Conservation (phyloP, 2,113 vertebrate genomes). For the Pongo abelii region DNA sequence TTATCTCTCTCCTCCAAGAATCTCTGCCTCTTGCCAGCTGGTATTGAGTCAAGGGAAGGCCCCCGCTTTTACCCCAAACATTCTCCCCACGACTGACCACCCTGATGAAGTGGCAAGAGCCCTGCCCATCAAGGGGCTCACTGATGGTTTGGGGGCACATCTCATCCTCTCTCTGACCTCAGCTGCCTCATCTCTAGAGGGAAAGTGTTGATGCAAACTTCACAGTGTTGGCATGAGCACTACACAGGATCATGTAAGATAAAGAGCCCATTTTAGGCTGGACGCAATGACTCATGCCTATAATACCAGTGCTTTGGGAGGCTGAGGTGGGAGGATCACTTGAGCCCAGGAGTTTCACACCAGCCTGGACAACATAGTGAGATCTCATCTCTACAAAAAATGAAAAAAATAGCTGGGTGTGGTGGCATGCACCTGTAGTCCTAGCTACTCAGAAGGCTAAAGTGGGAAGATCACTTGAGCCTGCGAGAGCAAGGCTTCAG, state of each 20-base stretch:
- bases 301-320: neutral
- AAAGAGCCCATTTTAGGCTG: neutral
- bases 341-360: neutral
- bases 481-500: neutral
- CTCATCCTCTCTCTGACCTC: neutral
- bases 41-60: neutral
- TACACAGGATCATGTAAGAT: neutral
- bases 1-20: neutral
- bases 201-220: neutral
- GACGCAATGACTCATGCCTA: neutral
- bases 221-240: neutral
- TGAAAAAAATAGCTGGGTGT: neutral
- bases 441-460: neutral
- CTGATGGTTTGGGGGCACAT: neutral
- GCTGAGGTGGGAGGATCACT: neutral
- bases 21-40: neutral
- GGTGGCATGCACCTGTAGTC: neutral
- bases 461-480: neutral
- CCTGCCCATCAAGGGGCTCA: neutral
- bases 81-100: neutral
- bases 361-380: neutral
- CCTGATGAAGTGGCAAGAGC: neutral
- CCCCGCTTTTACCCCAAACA: neutral
- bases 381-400: neutral
- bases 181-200: neutral